Base-by-base conservation (phyloP, 2,888 invertebrate species). In the Patella depressa region DNA sequence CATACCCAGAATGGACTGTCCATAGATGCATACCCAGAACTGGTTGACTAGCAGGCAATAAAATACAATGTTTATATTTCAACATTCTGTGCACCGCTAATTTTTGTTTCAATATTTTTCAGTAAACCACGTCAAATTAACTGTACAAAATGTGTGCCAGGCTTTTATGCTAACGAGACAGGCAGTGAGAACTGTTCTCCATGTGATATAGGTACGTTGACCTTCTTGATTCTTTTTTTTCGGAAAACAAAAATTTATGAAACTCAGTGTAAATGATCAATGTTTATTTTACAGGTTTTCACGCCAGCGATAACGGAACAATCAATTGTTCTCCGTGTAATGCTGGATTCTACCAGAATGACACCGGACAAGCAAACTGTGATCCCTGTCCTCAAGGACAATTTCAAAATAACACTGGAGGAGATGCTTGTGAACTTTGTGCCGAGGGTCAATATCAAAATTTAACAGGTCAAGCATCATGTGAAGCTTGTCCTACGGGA, bases 381-480 rank as follows among this genome's bases (percentile, higher is more conserved):
- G 45, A 45, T 45, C 45, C 45, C 45, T 45, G 45, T 45, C 45
- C 45, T 0, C 7, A 7, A 9, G 45, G 45, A 45, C 45, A 45
- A 9, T 45, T 45, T 45, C 45, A 45, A 45, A 45, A 45, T 9
- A 45, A 45, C 9, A 45, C 45, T 1, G 45, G 9, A 45, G 45
- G 7, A 45, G 45, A 45, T 0, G 0, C 7, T 1, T 79, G 79
- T 65, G 73, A 77, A 57, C 17, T 55, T 34, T 79, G 79, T 79
- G 19, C 34, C 14, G 24, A 45, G 11, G 79, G 79, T 19, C 59
- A 19, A n/a, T 79, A 53, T 29, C 79, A 79, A 69, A 69, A 77
- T 74, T n/a, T 65, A 45, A 74, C 65, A 34, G 79, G 76, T 12
- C 77, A 79, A 45, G 53, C 69, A 15, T 54, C 65, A 3, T 79